Conservation (phyloP, 2,888 invertebrate genomes). For the Polyommatus iphigenia region DNA sequence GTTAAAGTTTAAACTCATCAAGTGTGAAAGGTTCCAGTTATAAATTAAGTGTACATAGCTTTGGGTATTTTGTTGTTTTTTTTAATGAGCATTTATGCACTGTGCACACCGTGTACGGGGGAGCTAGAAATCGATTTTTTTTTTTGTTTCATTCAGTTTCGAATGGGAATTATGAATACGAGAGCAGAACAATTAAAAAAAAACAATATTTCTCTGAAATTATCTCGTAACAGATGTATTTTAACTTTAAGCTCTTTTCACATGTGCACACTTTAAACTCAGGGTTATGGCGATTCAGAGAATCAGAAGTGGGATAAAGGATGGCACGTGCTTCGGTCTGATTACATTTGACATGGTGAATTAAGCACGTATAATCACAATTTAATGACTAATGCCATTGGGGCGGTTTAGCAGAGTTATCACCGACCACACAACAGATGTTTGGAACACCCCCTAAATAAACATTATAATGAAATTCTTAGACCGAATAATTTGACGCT, state of each 20-base stretch:
- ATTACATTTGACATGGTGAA: constrained; percentile 22
- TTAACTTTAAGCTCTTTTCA: neutral
- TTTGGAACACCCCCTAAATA: constrained; percentile 25
- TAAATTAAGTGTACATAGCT: neutral
- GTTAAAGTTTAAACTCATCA: neutral
- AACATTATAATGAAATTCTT: constrained; percentile 14
- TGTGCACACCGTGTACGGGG: too few species aligned
- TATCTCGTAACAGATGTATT: neutral
- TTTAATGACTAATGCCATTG: constrained; percentile 30
- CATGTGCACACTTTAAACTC: neutral
- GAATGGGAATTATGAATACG: neutral
- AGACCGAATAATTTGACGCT: constrained; percentile 21
- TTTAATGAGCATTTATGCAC: neutral
- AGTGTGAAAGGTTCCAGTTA: neutral
- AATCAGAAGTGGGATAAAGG: constrained; percentile 26
- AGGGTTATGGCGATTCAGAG: neutral
- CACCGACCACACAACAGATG: constrained; percentile 28
- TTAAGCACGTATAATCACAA: constrained; percentile 26
- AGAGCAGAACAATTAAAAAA: neutral
- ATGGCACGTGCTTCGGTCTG: constrained; percentile 5
- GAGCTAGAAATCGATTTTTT: too few species aligned
- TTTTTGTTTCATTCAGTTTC: too few species aligned
- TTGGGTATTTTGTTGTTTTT: neutral
- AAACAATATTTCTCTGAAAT: neutral
- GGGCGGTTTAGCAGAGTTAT: constrained; percentile 27